Percentiles rank a stretch among this genome's conserved stretches.
Evolutionary conservation across 2,888 invertebrate species (phyloP).

Genomic region (Chymomyza caudatula): DNA sequence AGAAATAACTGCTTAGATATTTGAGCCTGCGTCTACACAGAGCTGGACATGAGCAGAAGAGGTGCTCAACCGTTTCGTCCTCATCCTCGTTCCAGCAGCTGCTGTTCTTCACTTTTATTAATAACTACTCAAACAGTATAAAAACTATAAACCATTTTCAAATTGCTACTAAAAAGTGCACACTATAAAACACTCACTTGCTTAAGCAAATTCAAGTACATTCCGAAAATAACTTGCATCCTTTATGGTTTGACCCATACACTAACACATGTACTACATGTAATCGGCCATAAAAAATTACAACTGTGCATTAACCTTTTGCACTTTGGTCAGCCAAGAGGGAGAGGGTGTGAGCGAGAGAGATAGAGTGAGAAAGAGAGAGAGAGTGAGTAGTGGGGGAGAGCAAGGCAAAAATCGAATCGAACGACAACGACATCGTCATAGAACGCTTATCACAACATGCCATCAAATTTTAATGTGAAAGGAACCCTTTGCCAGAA

Average conservation of each 20-base stretch:
- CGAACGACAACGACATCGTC: conserved; percentile 45
- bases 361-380: no score
- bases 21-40: no score
- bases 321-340: conserved; percentile 34
- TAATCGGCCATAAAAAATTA: conserved; percentile 71
- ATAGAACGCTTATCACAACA: conserved; percentile 67
- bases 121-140: conserved; percentile 25
- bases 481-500: conserved; percentile 60
- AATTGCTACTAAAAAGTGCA: neutral
- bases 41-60: no score
- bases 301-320: conserved; percentile 71
- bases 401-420: conserved; percentile 24
- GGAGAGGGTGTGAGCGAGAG: conserved; percentile 4
- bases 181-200: neutral
- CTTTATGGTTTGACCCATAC: conserved; percentile 53
- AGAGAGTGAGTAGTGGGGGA: no score
- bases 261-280: conserved; percentile 37
- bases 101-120: conserved; percentile 7
- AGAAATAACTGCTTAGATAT: no score
- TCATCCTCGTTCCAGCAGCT: no score
- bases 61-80: no score
- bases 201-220: conserved; percentile 66
- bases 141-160: neutral
- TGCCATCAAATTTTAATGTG: conserved; percentile 72
- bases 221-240: conserved; percentile 66